phyloP scores from a whole-genome alignment of 2,113 vertebrate species.

The Platycercus adscitus region DNA sequence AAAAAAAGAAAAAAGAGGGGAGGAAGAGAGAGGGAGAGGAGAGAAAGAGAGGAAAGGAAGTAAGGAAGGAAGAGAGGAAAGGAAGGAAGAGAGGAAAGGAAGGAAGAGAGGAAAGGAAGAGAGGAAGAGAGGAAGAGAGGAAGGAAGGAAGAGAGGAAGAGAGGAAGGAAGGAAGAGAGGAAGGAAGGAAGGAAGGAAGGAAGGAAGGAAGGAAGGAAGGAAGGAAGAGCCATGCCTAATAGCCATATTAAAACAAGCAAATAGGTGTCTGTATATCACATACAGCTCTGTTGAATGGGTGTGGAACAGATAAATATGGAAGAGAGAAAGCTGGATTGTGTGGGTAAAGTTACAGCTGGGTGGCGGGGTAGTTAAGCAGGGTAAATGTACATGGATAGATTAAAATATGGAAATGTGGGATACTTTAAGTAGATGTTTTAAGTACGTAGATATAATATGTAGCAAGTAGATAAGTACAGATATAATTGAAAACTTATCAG shows the following conservation, averaged over 20 bases:
- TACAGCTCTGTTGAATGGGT: neutral
- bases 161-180: no score
- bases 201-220: neutral
- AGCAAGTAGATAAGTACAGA: neutral
- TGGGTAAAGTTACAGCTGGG: neutral
- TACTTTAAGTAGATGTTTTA: neutral
- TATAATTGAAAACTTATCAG: neutral
- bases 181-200: neutral
- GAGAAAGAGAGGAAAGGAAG: no score
- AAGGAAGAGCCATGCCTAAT: neutral
- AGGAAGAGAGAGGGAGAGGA: no score
- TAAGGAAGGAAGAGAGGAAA: neutral
- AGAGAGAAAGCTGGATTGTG: neutral
- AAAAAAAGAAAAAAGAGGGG: no score
- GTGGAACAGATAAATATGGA: neutral
- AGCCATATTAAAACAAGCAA: neutral
- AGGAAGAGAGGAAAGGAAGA: no score
- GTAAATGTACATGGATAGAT: neutral
- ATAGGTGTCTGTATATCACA: neutral
- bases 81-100: neutral
- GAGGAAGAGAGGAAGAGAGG: no score
- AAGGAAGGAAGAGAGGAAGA: no score
- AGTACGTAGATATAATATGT: neutral
- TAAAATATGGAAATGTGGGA: neutral
- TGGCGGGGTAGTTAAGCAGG: neutral